These are phyloP conservation scores for Drosophila neotestacea DNA, from an alignment of 2,888 invertebrate genomes.

Conservation along the genomic window DNA sequence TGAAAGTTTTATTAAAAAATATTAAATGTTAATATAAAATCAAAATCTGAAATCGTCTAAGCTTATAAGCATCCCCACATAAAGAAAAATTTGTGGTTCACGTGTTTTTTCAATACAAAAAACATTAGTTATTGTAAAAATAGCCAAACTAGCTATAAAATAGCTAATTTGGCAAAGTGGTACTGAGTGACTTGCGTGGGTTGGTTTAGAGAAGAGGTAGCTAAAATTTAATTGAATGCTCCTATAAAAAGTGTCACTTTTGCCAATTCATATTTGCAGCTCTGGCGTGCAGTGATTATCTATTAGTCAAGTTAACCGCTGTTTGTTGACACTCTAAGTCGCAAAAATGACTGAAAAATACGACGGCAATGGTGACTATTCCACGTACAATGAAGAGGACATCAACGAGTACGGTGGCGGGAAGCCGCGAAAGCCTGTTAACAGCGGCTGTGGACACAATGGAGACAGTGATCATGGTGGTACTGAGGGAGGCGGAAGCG, in stretches of 20 bases:
- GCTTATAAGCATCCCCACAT: too few species aligned
- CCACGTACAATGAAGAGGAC: conserved; percentile 83
- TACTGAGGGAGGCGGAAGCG: conserved; percentile 74
- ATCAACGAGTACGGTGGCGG: conserved; percentile 77
- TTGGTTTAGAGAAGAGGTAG: too few species aligned
- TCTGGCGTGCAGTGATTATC: conserved; percentile 22
- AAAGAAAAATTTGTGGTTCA: too few species aligned
- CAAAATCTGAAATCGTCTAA: too few species aligned
- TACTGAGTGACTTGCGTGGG: too few species aligned
- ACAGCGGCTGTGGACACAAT: conserved; percentile 78
- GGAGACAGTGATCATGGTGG: conserved; percentile 82
- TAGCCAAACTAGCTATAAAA: too few species aligned
- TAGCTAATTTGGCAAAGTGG: too few species aligned
- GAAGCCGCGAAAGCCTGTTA: conserved; percentile 75
- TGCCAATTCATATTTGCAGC: conserved; percentile 42
- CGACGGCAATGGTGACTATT: conserved; percentile 85
- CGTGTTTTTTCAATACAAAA: too few species aligned
- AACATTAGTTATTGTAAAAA: too few species aligned
- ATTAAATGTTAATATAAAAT: too few species aligned
- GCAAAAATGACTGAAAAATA: conserved; percentile 84
- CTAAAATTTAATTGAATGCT: conserved; percentile 31
- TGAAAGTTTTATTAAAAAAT: conserved; percentile 6
- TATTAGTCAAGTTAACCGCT: conserved; percentile 34
- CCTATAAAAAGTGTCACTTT: conserved; percentile 21
- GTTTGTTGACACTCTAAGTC: conserved; percentile 25